These are phyloP conservation scores for Trypoxylus dichotomus DNA, from an alignment of 1,140 invertebrate genomes.

Conservation along the genomic window DNA sequence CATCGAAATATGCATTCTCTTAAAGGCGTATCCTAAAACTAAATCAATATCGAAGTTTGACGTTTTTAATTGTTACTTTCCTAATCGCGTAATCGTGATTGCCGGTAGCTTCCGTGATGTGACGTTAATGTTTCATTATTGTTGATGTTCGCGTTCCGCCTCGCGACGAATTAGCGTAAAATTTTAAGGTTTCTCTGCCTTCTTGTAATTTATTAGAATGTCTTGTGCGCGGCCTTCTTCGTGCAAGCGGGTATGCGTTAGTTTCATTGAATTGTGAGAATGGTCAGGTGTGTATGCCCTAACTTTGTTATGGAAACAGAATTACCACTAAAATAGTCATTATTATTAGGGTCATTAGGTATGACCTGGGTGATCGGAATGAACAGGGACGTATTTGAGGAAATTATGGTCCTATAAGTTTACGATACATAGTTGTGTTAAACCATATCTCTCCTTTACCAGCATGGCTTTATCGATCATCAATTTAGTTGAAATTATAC, in stretches of 20 bases:
- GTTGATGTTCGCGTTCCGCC: neutral
- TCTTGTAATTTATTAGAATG: slow-evolving; percentile 13
- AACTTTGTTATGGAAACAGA: slow-evolving; percentile 49
- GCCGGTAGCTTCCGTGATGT: neutral
- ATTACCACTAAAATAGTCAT: slow-evolving; percentile 47
- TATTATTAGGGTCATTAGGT: slow-evolving; percentile 45
- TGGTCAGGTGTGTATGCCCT: slow-evolving; percentile 42
- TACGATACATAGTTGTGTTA: too few relatives aligned
- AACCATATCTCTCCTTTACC: too few relatives aligned
- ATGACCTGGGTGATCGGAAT: slow-evolving; percentile 32
- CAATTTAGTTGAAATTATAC: too few relatives aligned
- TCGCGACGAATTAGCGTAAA: slow-evolving; percentile 12
- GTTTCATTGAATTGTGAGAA: slow-evolving; percentile 39
- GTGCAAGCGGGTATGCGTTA: neutral
- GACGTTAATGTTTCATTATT: slow-evolving; percentile 11
- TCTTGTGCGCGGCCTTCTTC: slow-evolving; percentile 3
- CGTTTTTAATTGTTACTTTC: slow-evolving; percentile 10
- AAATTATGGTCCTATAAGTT: too few relatives aligned
- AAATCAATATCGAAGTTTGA: slow-evolving; percentile 5
- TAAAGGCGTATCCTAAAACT: neutral
- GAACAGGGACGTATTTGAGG: neutral
- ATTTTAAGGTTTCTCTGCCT: neutral
- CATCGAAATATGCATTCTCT: neutral
- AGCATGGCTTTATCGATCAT: too few relatives aligned
- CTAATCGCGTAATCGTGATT: slow-evolving; percentile 12